Evolutionary conservation across 2,797 vertebrate genomes (phyloP), one percentile per base, ranked within the genome.

Genomic region (Notolepis coatsorum): DNA sequence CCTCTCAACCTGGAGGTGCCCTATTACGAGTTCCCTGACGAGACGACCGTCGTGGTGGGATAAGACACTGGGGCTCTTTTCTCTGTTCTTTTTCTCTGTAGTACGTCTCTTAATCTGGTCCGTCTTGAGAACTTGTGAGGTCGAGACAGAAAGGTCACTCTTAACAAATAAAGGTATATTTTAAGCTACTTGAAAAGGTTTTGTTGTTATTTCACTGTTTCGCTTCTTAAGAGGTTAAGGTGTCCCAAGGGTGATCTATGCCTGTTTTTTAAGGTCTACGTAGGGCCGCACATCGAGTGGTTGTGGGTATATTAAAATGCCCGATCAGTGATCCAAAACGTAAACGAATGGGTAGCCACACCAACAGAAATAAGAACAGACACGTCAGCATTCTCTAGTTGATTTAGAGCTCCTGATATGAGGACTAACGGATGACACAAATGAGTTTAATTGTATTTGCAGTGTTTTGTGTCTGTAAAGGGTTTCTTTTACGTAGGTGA

Each of bases 1-100:
- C 96, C 96, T 0, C 85, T 93, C 68, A 98, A 97, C 75, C 93
- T 98, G 0, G 96, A 98, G 81, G 94, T 97, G 50, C 96, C 96
- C 0, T 38, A 0, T 2, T 96, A 99, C 0, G 82, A 96, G 72
- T 97, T 97, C 58, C 1, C 71, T 33, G 77, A 94, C 0, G 93
- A 97, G 0, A 88, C 96, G 3, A 3, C 80, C 0, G 87, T 98
- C n/a, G 0, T 96, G n/a, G 96, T 98, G 2, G 96, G 95, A 68
- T 97, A 93, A 91, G 68, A 69, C 6, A 13, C 33, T 45, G 12
- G 31, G 33, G 61, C 47, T 70, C 1, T 67, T 20, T 57, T 57
- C 53, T 48, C 21, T 8, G 47, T 47, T 68, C 38, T 20, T 69
- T 52, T 59, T 70, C 55, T 78, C 45, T 66, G 49, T 59, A n/a